A percentile compares a stretch with the other conserved stretches of the same genome.
phyloP scores from a whole-genome alignment of 2,113 vertebrate genomes.

The Oenanthe oenanthe region DNA sequence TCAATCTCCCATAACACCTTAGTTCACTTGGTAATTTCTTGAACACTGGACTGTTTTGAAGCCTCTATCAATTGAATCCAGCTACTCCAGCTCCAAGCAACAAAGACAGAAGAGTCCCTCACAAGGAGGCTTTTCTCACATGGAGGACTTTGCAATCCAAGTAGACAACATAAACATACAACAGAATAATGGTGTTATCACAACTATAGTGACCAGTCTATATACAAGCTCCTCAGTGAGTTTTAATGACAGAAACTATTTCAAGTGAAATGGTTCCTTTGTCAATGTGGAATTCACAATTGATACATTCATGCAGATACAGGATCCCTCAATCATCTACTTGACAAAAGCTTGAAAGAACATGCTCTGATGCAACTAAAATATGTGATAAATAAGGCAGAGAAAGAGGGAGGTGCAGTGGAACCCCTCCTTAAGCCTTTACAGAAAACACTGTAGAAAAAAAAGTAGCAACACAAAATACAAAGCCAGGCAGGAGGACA shows the following conservation, averaged over 20 bases:
- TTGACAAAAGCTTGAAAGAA: background rate
- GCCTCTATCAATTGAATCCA: background rate
- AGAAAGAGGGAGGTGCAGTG: background rate
- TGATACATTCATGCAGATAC: background rate
- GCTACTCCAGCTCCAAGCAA: background rate
- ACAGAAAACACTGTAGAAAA: background rate
- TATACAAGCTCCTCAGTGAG: background rate
- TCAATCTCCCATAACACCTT: background rate
- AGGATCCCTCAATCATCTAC: background rate
- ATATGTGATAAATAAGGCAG: background rate
- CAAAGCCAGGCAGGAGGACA: background rate
- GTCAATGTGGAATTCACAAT: background rate
- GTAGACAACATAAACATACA: background rate
- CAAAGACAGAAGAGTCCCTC: background rate
- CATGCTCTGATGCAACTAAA: background rate
- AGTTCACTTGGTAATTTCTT: background rate
- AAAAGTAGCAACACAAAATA: background rate
- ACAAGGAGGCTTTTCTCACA: background rate
- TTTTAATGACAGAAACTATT: background rate
- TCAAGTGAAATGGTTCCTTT: background rate
- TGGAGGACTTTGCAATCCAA: background rate
- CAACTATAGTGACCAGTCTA: background rate
- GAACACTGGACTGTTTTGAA: background rate
- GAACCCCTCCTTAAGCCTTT: background rate
- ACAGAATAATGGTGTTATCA: background rate